Base-by-base conservation (phyloP, 2,888 invertebrate species). In the Hoplodrina blanda region DNA sequence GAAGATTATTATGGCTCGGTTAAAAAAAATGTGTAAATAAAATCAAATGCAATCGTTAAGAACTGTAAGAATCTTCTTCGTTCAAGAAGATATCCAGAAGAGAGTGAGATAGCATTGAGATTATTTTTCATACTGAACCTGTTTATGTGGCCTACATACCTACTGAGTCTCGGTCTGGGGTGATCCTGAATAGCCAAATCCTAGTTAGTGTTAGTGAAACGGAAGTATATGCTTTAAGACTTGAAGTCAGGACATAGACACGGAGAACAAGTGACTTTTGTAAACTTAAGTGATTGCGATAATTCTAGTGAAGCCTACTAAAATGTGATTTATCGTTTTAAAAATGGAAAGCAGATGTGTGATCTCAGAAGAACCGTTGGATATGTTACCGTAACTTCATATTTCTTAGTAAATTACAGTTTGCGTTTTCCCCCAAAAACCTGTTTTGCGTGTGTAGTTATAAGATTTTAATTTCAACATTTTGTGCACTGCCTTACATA, bases 271-370 rank as follows among this genome's bases (percentile, higher is more conserved):
- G 85, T 86, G 88, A 88, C 83, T 86, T 83, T 84, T 85, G 72
- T 87, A 85, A 78, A 81, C 75, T 74, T 84, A 86, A 85, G 86
- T 84, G 83, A 81, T 84, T 84, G 87, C 86, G 85, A 83, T 85
- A 83, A 84, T 80, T 87, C 74, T 91, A 90, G 88, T 89, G 89
- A 87, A 92, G 91, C 91, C 92, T 92, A 90, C 82, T 74, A 89
- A 92, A 92, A 88, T 93, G 93, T 93, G 93, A 94, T 94, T 91
- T 90, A 91, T 90, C 87, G 84, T 88, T 90, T 89, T 85, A 87
- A 84, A 83, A 88, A 85, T 81, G 85, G 83, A 87, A 86, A 88
- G 87, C 86, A 86, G 88, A 89, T 84, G 86, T 88, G 92, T 94
- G 95, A 95, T 95, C 95, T 94, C 94, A 92, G 89, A 87, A 88